Conservation (phyloP, 1,140 invertebrate genomes). For the Condylostylus longicornis region DNA sequence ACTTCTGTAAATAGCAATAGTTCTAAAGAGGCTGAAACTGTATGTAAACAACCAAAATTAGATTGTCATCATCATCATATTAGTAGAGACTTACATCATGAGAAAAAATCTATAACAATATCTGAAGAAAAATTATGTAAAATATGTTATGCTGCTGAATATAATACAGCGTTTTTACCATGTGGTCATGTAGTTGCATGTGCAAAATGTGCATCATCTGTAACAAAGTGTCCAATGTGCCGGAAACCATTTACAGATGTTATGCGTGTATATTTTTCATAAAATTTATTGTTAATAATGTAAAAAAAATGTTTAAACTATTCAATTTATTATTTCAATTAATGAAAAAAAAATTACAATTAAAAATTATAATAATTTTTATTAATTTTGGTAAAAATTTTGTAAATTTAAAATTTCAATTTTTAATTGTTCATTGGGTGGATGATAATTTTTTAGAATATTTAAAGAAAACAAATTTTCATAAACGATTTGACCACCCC, state of each 20-base stretch:
- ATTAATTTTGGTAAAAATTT: too few relatives aligned
- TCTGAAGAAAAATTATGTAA: conserved; percentile 40
- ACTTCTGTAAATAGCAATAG: too few relatives aligned
- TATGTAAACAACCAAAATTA: conserved; percentile 1
- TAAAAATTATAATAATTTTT: neutral
- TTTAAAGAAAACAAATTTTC: too few relatives aligned
- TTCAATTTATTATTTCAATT: conserved; percentile 1
- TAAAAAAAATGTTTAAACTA: neutral
- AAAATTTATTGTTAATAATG: too few relatives aligned
- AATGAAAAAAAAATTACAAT: neutral
- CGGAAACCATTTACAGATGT: conserved; percentile 42
- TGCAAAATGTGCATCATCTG: conserved; percentile 60
- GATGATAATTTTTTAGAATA: too few relatives aligned
- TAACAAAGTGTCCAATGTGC: conserved; percentile 71
- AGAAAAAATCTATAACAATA: conserved; percentile 16
- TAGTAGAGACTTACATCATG: neutral
- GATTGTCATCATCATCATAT: neutral
- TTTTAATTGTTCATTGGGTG: too few relatives aligned
- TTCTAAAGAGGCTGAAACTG: too few relatives aligned
- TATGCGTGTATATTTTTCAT: conserved; percentile 33
- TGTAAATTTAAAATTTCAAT: too few relatives aligned
- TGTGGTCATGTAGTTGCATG: conserved; percentile 79
- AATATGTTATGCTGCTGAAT: conserved; percentile 58
- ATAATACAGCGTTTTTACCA: conserved; percentile 71
- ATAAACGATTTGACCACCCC: too few relatives aligned